Conservation (phyloP, 1,140 invertebrate species). For the Drosophila guanche region DNA sequence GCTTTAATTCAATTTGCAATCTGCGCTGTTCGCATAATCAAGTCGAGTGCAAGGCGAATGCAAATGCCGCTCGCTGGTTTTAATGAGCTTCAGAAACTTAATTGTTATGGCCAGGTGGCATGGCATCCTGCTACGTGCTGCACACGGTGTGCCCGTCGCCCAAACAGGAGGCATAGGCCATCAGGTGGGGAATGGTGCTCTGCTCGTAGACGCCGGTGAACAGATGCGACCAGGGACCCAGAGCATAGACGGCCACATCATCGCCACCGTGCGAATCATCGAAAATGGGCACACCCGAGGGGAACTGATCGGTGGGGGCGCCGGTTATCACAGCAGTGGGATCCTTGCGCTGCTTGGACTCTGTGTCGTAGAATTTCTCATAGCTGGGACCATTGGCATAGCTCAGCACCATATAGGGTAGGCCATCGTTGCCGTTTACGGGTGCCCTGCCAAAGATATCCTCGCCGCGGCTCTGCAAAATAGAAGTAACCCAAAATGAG, state of each 20-base stretch:
- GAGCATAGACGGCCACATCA: constrained; percentile 87
- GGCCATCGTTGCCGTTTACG: constrained; percentile 73
- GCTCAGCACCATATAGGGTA: constrained; percentile 88
- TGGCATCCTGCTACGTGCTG: constrained; percentile 32
- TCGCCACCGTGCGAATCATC: constrained; percentile 89
- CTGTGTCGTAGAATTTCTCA: constrained; percentile 70
- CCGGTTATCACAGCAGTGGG: constrained; percentile 64
- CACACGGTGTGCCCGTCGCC: constrained; percentile 81
- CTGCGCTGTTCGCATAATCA: constrained; percentile 58
- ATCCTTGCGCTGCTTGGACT: constrained; percentile 72
- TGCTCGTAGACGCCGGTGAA: constrained; percentile 91
- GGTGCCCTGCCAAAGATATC: constrained; percentile 84
- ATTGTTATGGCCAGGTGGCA: constrained; percentile 61
- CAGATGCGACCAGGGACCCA: constrained; percentile 88
- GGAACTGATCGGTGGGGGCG: constrained; percentile 77
- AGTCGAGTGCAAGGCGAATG: constrained; percentile 59
- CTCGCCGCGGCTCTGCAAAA: constrained; percentile 83
- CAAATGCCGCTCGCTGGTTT: constrained; percentile 55
- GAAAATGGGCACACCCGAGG: constrained; percentile 84
- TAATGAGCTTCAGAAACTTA: constrained; percentile 70
- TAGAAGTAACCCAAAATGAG: not conserved
- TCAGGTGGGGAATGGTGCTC: constrained; percentile 89
- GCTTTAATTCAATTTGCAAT: constrained; percentile 75
- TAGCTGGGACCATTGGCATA: constrained; percentile 89
- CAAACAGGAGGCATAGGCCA: constrained; percentile 87